Base-by-base conservation (phyloP, 2,113 vertebrate genomes). In the Zosterops hypoxanthus region DNA sequence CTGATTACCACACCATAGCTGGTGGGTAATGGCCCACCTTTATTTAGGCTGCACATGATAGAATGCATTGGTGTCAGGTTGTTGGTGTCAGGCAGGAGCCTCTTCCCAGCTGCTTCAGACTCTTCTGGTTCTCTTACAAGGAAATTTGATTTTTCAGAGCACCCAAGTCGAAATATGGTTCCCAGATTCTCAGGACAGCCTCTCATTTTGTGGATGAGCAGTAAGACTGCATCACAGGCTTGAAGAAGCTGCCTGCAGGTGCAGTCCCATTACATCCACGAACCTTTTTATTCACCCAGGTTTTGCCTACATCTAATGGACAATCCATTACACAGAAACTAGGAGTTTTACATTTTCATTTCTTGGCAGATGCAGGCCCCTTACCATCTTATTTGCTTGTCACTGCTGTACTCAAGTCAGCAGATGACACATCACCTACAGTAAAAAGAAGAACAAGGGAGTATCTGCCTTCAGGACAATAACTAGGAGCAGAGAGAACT, bases 21-120 rank as follows among this genome's bases (percentile, higher is more conserved):
- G 1, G 1, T 59, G 56, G 44, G 3, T 52, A 78, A 34, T 0
- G 1, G 26, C 63, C 1, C 0, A 83, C 17, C 34, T 78, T 90
- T 52, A 39, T 55, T 53, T 24, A 39, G 64, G 21, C 39, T 66
- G 39, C 47, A 81, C 18, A 28, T 22, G 44, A 44, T 2, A 53
- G 25, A 61, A 39, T 7, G 47, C 19, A 4, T 12, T 50, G 86
- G 31, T 24, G 33, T 15, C 33, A 46, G 61, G 31, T 33, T 64
- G 15, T 6, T 71, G 33, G 9, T 64, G 34, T 53, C 60, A 76
- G 52, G 42, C 42, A 61, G 22, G 33, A 81, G 33, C 44, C 10
- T 28, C 49, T 53, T 42, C 53, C 36, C 49, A 57, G 13, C 15
- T 82, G 18, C 63, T 46, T 73, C 66, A 80, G 66, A n/a, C 66